A percentile compares a stretch with the other conserved stretches of the same genome.
phyloP scores from a whole-genome alignment of 2,888 invertebrate genomes.

The Miltochrista miniata region DNA sequence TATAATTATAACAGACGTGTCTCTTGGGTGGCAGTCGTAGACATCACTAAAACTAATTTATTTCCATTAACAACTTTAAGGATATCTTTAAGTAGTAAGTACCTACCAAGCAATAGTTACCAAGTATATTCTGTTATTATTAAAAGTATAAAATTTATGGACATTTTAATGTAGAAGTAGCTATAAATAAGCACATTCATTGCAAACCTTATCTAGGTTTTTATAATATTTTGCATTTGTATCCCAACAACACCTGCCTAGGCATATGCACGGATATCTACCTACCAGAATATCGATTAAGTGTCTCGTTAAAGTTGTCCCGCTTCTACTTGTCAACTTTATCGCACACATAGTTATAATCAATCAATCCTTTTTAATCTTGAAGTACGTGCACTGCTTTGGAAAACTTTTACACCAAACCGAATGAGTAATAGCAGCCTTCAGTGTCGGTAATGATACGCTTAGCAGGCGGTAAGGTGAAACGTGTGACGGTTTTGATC shows the following conservation, averaged over 20 bases:
- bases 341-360: constrained; percentile 53
- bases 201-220: not conserved
- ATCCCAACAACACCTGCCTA: constrained; percentile 20
- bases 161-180: not conserved
- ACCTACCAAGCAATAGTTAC: too few relatives aligned
- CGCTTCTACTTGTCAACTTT: constrained; percentile 34
- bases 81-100: too few relatives aligned
- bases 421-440: constrained; percentile 66
- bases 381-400: constrained; percentile 48
- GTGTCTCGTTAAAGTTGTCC: constrained; percentile 39
- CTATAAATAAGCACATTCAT: not conserved
- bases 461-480: constrained; percentile 57
- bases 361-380: constrained; percentile 50
- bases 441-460: constrained; percentile 68
- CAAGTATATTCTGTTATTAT: not conserved
- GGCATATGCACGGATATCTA: not conserved
- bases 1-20: too few relatives aligned
- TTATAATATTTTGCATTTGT: not conserved
- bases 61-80: too few relatives aligned
- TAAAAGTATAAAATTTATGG: not conserved
- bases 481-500: constrained; percentile 69
- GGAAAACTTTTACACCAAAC: constrained; percentile 55
- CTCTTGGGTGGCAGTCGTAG: too few relatives aligned
- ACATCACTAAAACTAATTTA: too few relatives aligned
- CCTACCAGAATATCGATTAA: constrained; percentile 24